Conservation (phyloP, 2,113 vertebrate species). For the Podarcis cretensis region DNA sequence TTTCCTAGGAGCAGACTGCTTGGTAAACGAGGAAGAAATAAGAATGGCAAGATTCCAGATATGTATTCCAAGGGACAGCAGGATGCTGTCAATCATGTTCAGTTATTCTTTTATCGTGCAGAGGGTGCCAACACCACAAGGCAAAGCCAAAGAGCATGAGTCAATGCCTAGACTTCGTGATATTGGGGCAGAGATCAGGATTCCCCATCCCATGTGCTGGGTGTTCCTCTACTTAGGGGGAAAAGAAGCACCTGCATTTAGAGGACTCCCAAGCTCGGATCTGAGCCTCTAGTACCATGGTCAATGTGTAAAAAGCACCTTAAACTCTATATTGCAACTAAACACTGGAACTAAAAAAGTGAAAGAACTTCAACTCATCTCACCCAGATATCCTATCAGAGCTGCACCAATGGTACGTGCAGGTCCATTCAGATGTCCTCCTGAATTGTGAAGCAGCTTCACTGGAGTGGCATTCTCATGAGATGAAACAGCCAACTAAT, state of each 20-base stretch:
- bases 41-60: background rate
- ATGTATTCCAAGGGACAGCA: background rate
- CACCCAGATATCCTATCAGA: conserved; percentile 97
- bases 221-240: background rate
- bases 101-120: background rate
- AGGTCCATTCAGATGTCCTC: conserved; percentile 93
- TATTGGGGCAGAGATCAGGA: background rate
- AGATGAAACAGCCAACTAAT: conserved; percentile 92
- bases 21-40: background rate
- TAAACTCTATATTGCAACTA: background rate
- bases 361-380: conserved; percentile 34
- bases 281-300: background rate
- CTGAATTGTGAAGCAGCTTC: conserved; percentile 93
- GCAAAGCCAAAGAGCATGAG: background rate
- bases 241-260: background rate
- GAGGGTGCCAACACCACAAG: background rate
- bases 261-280: too few species aligned
- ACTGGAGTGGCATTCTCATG: conserved; percentile 98
- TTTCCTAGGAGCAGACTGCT: background rate
- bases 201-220: background rate
- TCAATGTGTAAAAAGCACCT: background rate
- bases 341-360: background rate
- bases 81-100: background rate
- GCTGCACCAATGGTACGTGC: conserved; percentile 92
- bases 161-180: background rate